These are phyloP conservation scores for Saguinus imperator DNA, from an alignment of 2,113 vertebrate genomes.

Conservation along the genomic window DNA sequence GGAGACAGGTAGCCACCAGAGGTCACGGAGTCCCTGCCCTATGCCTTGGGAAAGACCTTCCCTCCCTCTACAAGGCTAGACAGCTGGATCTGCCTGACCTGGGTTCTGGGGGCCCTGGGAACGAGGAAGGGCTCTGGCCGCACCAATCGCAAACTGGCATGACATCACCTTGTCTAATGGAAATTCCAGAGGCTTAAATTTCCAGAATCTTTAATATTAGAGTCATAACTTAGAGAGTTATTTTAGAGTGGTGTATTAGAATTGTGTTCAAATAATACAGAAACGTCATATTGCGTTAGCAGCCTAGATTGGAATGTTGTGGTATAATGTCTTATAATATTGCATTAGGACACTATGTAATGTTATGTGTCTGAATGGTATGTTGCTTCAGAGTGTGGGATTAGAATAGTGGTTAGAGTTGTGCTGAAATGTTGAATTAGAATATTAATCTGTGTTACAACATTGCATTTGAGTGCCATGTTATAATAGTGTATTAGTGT, in stretches of 20 bases:
- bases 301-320: constrained; percentile 27
- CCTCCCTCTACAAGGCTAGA: not conserved
- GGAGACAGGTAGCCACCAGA: not conserved
- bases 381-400: constrained; percentile 2
- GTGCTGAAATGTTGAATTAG: constrained; percentile 28
- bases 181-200: not conserved
- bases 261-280: constrained; percentile 7
- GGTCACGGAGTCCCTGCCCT: not conserved
- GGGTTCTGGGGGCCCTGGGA: too few species aligned
- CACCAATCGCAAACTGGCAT: not conserved
- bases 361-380: not conserved
- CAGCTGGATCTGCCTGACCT: not conserved
- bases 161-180: not conserved
- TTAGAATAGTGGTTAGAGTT: constrained; percentile 14
- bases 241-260: not conserved
- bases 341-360: not conserved
- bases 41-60: not conserved
- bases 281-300: not conserved
- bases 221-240: constrained; percentile 28
- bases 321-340: not conserved
- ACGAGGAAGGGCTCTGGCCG: not conserved
- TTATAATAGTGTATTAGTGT: not conserved
- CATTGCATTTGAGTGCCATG: not conserved
- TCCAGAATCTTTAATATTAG: not conserved
- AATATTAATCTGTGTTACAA: constrained; percentile 24